Conservation (phyloP, 2,797 vertebrate genomes). For the Geotrypetes seraphini region DNA sequence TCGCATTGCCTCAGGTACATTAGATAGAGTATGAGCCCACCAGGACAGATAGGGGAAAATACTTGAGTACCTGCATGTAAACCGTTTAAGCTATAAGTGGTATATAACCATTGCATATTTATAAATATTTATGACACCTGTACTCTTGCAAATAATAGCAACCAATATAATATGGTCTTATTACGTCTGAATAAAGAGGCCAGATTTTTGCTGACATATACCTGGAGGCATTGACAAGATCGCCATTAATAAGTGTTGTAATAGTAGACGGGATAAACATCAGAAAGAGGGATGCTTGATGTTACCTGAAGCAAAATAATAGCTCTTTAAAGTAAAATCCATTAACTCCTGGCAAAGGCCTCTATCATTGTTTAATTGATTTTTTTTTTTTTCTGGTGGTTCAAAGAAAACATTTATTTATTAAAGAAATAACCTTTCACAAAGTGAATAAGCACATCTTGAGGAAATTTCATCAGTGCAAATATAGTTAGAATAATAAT, state of each 20-base stretch:
- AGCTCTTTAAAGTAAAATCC: conserved; percentile 16
- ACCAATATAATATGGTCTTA: conserved; percentile 1
- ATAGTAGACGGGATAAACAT: background rate
- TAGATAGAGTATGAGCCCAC: no score
- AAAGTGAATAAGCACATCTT: background rate
- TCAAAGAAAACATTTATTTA: conserved; percentile 4
- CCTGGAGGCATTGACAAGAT: background rate
- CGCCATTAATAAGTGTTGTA: conserved; percentile 11
- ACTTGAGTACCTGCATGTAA: no score
- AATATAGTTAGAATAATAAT: no score
- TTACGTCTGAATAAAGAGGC: background rate
- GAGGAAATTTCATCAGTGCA: no score
- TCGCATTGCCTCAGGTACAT: no score
- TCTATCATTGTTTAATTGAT: conserved; percentile 18
- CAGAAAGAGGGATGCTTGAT: conserved; percentile 2
- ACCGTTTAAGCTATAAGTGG: no score
- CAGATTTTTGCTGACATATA: background rate
- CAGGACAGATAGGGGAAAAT: no score
- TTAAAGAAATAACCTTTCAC: background rate
- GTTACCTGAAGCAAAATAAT: conserved; percentile 11
- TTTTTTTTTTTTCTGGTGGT: background rate
- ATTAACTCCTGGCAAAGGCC: conserved; percentile 23
- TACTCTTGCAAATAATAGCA: background rate
- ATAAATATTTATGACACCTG: background rate
- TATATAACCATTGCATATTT: background rate